Percentiles rank a stretch among this genome's conserved stretches.
Evolutionary conservation across 2,888 invertebrate genomes (phyloP).

Genomic region (Lamellibrachia satsuma): DNA sequence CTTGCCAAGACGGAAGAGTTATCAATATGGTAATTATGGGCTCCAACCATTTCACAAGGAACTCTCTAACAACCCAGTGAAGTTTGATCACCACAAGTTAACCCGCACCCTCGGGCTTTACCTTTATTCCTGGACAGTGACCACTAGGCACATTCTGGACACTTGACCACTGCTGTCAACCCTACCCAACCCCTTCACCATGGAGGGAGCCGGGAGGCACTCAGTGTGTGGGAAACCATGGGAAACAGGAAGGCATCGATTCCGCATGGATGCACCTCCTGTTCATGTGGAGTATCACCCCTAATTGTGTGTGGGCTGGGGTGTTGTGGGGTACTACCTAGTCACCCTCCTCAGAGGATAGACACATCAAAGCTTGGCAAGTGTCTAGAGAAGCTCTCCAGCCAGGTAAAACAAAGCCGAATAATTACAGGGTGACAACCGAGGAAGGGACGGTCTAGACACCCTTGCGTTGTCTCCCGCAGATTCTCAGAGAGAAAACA

Average conservation of each 20-base stretch:
- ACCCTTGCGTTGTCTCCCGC: not conserved
- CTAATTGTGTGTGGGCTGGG: not conserved
- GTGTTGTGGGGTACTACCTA: not conserved
- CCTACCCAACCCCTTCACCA: not conserved
- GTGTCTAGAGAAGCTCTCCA: not conserved
- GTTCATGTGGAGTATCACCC: not conserved
- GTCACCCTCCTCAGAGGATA: not conserved
- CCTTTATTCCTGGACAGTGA: not conserved
- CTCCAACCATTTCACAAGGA: not conserved
- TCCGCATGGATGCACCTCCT: not conserved
- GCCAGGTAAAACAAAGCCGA: not conserved
- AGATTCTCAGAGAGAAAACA: not conserved
- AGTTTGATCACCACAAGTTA: not conserved
- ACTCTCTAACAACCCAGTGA: not conserved
- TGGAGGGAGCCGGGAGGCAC: not conserved
- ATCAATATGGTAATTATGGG: too few relatives aligned
- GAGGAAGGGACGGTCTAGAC: not conserved
- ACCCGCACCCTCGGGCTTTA: not conserved
- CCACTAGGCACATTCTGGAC: not conserved
- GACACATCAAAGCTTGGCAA: constrained; percentile 1
- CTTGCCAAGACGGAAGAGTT: too few relatives aligned
- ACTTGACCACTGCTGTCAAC: not conserved
- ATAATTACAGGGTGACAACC: not conserved
- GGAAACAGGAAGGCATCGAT: not conserved
- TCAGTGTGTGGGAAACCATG: not conserved